Conservation (phyloP, 1,140 invertebrate species). For the Trialeurodes vaporariorum region DNA sequence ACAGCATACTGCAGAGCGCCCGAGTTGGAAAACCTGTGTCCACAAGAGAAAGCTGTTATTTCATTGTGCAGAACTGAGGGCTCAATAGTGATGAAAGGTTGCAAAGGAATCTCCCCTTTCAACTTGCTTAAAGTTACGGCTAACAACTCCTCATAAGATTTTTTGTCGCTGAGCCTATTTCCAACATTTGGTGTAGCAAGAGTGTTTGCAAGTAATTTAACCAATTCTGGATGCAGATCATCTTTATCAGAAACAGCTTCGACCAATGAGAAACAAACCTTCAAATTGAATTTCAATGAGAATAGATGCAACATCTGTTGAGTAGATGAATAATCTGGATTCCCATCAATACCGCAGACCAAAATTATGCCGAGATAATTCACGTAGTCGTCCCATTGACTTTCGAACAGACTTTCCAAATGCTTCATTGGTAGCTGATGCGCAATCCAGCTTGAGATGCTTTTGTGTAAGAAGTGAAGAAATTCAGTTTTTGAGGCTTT, state of each 20-base stretch:
- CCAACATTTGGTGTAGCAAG: not conserved
- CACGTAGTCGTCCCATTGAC: not conserved
- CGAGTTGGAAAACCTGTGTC: not conserved
- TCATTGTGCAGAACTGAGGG: not conserved
- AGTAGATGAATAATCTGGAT: not conserved
- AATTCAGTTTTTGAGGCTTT: not conserved
- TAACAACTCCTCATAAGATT: not conserved
- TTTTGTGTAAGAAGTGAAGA: not conserved
- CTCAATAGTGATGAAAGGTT: not conserved
- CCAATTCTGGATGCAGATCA: not conserved
- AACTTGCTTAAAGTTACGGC: not conserved
- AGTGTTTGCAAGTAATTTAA: not conserved
- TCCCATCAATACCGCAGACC: not conserved
- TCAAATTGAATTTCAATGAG: not conserved
- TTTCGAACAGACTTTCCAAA: not conserved
- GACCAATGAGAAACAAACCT: not conserved
- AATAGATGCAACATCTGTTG: not conserved
- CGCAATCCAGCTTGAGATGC: not conserved
- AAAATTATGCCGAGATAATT: not conserved
- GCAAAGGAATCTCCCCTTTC: not conserved
- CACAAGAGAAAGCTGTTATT: not conserved
- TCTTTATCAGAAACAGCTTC: not conserved
- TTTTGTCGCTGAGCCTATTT: not conserved
- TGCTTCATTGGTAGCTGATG: not conserved
- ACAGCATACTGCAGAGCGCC: not conserved